These are phyloP conservation scores for Thomomys bottae DNA, from an alignment of 2,113 vertebrate genomes.

Conservation along the genomic window DNA sequence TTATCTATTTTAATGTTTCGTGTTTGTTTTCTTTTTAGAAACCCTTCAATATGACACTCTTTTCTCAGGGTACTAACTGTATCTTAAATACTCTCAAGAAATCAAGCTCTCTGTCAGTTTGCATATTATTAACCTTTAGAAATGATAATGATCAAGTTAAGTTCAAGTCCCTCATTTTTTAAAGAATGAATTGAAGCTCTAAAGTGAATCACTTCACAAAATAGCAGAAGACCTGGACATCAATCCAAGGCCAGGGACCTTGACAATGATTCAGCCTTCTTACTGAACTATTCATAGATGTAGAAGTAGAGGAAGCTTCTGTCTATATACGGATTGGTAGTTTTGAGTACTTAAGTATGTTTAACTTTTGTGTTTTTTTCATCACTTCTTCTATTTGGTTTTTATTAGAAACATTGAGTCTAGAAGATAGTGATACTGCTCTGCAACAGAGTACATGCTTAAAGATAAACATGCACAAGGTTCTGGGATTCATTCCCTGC, in stretches of 20 bases:
- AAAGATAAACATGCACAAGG: too few species aligned
- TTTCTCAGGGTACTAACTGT: background rate
- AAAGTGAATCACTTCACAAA: background rate
- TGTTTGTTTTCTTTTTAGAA: background rate
- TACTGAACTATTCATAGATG: background rate
- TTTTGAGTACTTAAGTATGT: background rate
- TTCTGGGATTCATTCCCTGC: too few species aligned
- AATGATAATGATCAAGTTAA: background rate
- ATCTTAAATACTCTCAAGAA: background rate
- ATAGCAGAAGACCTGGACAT: background rate
- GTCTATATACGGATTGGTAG: background rate
- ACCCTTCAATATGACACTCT: background rate
- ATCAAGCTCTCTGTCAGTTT: slow-evolving; percentile 19
- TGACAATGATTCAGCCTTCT: background rate
- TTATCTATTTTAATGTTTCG: background rate
- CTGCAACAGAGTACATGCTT: fast-evolving
- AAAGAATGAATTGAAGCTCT: background rate
- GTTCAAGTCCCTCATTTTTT: background rate
- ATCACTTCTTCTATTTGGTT: background rate
- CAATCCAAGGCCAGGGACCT: fast-evolving
- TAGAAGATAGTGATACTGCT: too few species aligned
- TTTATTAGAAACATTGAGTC: background rate
- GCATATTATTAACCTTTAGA: background rate
- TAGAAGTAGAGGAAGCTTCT: background rate
- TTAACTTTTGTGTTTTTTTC: background rate